Conservation (phyloP, 1,140 invertebrate species). For the Nymphalis io region DNA sequence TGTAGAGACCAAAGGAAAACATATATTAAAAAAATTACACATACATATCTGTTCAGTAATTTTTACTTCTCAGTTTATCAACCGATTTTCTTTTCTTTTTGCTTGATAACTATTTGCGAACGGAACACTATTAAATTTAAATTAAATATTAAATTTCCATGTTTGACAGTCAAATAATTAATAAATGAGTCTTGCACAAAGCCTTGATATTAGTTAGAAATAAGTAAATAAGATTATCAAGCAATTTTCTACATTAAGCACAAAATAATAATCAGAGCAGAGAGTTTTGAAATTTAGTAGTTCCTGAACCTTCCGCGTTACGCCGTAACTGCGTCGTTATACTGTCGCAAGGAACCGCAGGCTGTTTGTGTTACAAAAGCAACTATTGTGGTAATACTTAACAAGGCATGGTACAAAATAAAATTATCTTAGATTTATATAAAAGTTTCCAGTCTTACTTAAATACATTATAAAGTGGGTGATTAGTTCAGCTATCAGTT, state of each 20-base stretch:
- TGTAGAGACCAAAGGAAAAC: too few species aligned
- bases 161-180: not conserved
- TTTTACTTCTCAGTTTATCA: too few species aligned
- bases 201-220: not conserved
- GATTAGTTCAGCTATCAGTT: too few species aligned
- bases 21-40: too few species aligned
- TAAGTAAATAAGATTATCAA: not conserved
- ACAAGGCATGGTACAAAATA: not conserved
- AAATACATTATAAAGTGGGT: too few species aligned
- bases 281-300: conserved; percentile 10
- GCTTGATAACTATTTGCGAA: too few species aligned
- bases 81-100: too few species aligned
- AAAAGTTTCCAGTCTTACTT: not conserved
- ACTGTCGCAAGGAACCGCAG: conserved; percentile 20
- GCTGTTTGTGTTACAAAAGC: not conserved
- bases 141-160: too few species aligned
- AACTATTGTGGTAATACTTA: conserved; percentile 10
- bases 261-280: conserved; percentile 12
- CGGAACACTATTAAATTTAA: too few species aligned
- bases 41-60: too few species aligned
- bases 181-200: not conserved
- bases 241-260: not conserved
- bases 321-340: conserved; percentile 7
- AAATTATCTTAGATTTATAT: not conserved
- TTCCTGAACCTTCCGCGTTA: conserved; percentile 18